Percentiles rank a stretch among this genome's conserved stretches.
These are phyloP conservation scores for Gobio occitaniae DNA, from an alignment of 2,797 vertebrate genomes.

Conservation along the genomic window DNA sequence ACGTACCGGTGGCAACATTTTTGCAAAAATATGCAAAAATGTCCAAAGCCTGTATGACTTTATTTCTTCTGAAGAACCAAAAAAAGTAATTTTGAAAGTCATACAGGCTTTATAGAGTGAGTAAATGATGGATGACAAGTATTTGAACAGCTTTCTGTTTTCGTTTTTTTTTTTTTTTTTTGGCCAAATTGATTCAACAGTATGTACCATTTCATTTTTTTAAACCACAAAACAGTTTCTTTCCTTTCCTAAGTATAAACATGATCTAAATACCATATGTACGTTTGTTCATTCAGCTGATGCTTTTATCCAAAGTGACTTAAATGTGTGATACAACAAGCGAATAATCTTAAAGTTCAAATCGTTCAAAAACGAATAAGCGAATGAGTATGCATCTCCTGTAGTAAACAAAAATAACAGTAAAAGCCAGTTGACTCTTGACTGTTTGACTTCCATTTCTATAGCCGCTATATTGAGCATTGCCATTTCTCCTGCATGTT, in stretches of 20 bases:
- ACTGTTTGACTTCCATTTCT: neutral
- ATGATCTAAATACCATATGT: neutral
- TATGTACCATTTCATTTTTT: neutral
- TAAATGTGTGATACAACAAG: neutral
- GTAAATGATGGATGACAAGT: neutral
- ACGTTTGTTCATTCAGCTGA: neutral
- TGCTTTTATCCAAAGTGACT: neutral
- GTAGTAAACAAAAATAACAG: neutral
- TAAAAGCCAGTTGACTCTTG: neutral
- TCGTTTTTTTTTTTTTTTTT: neutral
- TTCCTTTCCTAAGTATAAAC: too few relatives aligned
- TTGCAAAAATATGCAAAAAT: neutral
- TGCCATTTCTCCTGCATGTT: neutral
- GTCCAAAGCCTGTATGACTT: too few relatives aligned
- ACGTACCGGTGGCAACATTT: too few relatives aligned
- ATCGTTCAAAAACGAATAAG: neutral
- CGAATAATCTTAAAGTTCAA: neutral
- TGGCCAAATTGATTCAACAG: neutral
- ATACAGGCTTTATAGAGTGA: neutral
- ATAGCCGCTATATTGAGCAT: neutral
- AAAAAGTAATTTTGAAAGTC: neutral
- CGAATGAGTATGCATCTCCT: neutral
- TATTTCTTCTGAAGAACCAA: too few relatives aligned
- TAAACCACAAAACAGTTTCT: too few relatives aligned
- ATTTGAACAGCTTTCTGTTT: too few relatives aligned